phyloP scores from a whole-genome alignment of 2,888 invertebrate genomes.

The Ectropis crepuscularia region DNA sequence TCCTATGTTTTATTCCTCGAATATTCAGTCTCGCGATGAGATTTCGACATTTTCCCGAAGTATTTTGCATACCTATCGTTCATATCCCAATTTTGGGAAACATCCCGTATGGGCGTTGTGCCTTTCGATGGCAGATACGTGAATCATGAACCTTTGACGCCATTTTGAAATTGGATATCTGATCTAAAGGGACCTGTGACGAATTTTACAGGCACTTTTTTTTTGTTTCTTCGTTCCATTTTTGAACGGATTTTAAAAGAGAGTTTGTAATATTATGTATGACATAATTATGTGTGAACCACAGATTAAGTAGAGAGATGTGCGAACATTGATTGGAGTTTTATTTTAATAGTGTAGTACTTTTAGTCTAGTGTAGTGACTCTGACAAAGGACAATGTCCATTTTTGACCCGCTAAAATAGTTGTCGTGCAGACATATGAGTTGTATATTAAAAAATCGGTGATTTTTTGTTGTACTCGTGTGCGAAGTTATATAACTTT shows the following conservation, averaged over 20 bases:
- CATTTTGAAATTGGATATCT: constrained; percentile 14
- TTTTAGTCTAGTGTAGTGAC: no score
- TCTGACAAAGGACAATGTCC: no score
- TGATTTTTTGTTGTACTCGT: no score
- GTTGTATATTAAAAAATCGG: no score
- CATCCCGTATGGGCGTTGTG: constrained; percentile 8
- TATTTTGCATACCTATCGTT: constrained; percentile 50
- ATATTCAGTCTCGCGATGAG: constrained; percentile 9
- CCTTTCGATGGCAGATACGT: constrained; percentile 18
- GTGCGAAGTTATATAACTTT: no score
- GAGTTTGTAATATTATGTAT: background rate
- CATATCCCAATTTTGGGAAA: constrained; percentile 22
- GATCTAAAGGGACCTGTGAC: no score
- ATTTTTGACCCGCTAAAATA: no score
- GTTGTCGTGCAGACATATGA: no score
- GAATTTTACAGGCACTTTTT: constrained; percentile 13
- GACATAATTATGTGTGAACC: background rate
- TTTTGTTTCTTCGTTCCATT: background rate
- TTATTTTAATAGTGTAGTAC: no score
- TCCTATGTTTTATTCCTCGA: background rate
- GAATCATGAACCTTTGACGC: constrained; percentile 19
- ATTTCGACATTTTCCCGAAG: constrained; percentile 44
- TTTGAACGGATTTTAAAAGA: background rate
- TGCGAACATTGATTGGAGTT: no score
- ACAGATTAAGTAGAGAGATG: no score